Base-by-base conservation (phyloP, 2,797 vertebrate species). In the Pachyuromys duprasi region DNA sequence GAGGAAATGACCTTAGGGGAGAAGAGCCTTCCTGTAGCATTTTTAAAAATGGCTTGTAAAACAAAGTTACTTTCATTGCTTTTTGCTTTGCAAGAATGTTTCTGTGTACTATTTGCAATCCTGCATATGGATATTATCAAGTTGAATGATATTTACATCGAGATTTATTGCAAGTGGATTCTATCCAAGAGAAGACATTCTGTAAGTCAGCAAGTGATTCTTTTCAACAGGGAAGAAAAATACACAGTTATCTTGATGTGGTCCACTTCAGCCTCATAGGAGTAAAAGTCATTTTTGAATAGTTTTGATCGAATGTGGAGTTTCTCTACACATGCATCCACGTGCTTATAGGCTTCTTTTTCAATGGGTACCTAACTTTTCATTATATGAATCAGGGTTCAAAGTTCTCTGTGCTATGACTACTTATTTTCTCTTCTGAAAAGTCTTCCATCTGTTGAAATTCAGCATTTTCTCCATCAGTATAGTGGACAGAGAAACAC, bases 1-100 rank as follows among this genome's bases (percentile, higher is more conserved):
- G 26, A 78, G 49, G 78, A 96, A 96, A 96, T 91, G 91, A 82
- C 96, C 94, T 97, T 92, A 95, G 93, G 67, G 90, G 75, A 91
- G 91, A 96, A 84, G 53, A 93, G 95, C 26, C 91, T 90, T 95
- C 87, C 83, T 95, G 70, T 83, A 91, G 93, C 80, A 55, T 97
- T 95, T 83, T 3, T 97, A 97, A 91, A 97, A 95, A 97, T 91
- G 93, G 94, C 96, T 78, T 95, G 57, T 80, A 97, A 84, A 97
- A 84, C 18, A 89, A 75, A 72, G 45, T 87, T 36, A 78, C 89
- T 96, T 95, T n/a, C 76, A 86, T 81, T 31, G 79, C 3, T 31
- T 91, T 95, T 79, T 63, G 57, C 65, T 87, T 87, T 82, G 63
- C 79, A 91, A 90, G 65, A 60, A 67, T 72, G 33, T 78, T 94